Percentiles rank a stretch among this genome's conserved stretches.
Conservation (phyloP, 2,113 vertebrate genomes). For the Pseudorectes ferrugineus region DNA sequence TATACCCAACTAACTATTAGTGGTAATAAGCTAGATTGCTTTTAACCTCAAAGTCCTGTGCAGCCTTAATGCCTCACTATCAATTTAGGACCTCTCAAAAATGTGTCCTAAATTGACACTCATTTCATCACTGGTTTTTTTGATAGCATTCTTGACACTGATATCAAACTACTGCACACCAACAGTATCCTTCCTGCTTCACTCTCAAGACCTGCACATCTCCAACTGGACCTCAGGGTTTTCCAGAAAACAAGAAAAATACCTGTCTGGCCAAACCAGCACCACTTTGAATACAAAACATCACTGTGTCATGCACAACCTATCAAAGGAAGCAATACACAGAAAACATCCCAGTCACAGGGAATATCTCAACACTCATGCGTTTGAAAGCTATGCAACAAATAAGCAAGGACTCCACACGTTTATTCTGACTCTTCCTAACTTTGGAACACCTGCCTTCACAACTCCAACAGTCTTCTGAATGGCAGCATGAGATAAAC, state of each 20-base stretch:
- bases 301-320: not conserved
- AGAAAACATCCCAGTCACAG: not conserved
- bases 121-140: not conserved
- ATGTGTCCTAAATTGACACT: not conserved
- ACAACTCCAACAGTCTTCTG: not conserved
- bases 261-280: not conserved
- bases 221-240: not conserved
- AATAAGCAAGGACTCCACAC: not conserved
- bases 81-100: not conserved
- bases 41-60: not conserved
- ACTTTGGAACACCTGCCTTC: not conserved
- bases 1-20: not conserved
- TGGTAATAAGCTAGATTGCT: not conserved
- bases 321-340: not conserved
- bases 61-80: not conserved
- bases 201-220: not conserved
- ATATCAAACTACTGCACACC: not conserved
- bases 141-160: not conserved
- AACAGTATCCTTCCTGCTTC: not conserved
- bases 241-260: not conserved
- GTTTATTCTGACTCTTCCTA: not conserved
- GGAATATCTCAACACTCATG: not conserved
- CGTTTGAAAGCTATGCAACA: not conserved
- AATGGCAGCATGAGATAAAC: not conserved
- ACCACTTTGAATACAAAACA: not conserved